Evolutionary conservation across 1,140 invertebrate species (phyloP), one percentile per base, ranked within the genome.

Genomic region (Asobara japonica): DNA sequence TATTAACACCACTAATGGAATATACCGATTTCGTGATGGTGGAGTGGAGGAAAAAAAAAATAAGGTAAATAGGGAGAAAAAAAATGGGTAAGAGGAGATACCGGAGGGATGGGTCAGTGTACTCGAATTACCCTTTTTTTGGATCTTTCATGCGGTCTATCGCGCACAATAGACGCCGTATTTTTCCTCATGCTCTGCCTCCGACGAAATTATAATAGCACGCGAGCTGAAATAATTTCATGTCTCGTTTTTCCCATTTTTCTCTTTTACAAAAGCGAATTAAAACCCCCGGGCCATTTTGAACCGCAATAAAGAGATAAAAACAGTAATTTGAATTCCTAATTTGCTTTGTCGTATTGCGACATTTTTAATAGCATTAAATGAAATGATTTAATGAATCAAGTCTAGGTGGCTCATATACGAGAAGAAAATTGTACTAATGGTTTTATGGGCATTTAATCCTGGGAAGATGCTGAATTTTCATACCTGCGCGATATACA

Each of bases 1-100:
- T 31, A 62, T 31, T n/a, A 62, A 62, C 60, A 62, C 60, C 60
- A 62, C 60, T 62, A 62, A 62, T 62, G 60, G 29, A 62, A 62
- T 62, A 62, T 62, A n/a, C 60, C 60, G 60, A 62, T 62, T 31
- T n/a, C 27, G 25, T 62, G 29, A 62, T 31, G 41, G n/a, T 16
- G n/a, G 18, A 48, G 10, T n/a, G 16, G 18, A 56, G 20, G 18
- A 56, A 22, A 13, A 56, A 56, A 25, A 20, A 56, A 56, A 56
- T 25, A 27, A 27, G 25, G 6, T 22, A 25, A 56, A 56, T 10
- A 56, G 20, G n/a, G n/a, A 25, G 51, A 3, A 56, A 27, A 25
- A 56, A 27, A 11, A 18, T 6, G 3, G 18, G 25, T 10, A 56
- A 25, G 20, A 6, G 1, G 13, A 18, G 51, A 25, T 36, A 11